Base-by-base conservation (phyloP, 1,140 invertebrate genomes). In the Drepana arcuata region DNA sequence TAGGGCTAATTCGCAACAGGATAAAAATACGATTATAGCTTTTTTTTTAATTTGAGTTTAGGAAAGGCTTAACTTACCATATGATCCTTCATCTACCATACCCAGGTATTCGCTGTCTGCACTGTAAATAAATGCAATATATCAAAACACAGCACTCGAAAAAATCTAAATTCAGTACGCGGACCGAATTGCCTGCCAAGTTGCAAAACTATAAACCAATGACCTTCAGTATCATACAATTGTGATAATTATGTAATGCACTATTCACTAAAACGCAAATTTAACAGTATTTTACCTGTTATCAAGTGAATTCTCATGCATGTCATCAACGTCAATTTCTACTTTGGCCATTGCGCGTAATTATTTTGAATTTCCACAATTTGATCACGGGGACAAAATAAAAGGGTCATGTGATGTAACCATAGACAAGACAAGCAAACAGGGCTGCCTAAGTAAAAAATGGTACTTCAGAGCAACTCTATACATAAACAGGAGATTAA, bases 361-460 rank as follows among this genome's bases (percentile, higher is more conserved):
- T 80, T 80, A 80, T 78, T 77, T 82, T 79, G 69, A 81, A 79
- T 81, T 78, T 79, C 61, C 70, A 69, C 62, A 75, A 77, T 63
- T 74, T 82, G 74, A 78, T 83, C 78, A 83, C 80, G 80, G 78
- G 80, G 67, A 83, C 80, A 83, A 83, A 78, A 71, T 72, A 80
- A 78, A 69, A 56, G 60, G 78, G 78, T 84, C 82, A 84, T 82
- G 82, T 84, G 82, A 84, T 71, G 49, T 41, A 12, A 38, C 36
- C 55, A 78, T 48, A 78, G 61, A 71, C 62, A 68, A 72, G 30
- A 53, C 49, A 68, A 55, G 62, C 41, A 49, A 32, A 46, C 21
- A 41, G 21, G 34, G 44, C 47, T 50, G 31, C 38, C 38, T n/a
- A n/a, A n/a, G n/a, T n/a, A n/a, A n/a, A n/a, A n/a, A n/a, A n/a